Evolutionary conservation across 1,140 invertebrate genomes (phyloP), one percentile per base, ranked within the genome.

Genomic region (Drosophila micromelanica): DNA sequence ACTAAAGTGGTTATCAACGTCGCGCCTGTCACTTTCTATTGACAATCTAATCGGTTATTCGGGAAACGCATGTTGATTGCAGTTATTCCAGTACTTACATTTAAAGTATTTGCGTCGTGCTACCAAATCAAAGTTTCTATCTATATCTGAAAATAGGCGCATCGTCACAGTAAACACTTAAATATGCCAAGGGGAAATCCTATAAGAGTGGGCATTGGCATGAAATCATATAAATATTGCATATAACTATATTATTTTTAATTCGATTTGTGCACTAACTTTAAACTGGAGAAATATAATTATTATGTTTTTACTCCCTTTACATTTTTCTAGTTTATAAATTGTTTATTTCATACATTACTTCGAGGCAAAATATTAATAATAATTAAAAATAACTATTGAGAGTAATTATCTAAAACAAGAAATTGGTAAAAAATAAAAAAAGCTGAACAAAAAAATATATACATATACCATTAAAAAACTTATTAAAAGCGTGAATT

Each of bases 1-100:
- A 13, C 12, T 71, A 9, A 56, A 71, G 60, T 71, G 60, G 42
- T 60, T 64, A 71, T 64, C 51, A 49, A 32, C 51, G 42, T 64
- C 27, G 35, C 49, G 68, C 60, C 42, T 56, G 68, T 71, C 68
- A 64, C 68, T 71, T 70, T 70, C 59, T 32, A 70, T 70, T 70
- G 60, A 48, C 60, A 63, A 71, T 71, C 68, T 71, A 71, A 65
- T 71, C 68, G 60, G 37, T 48, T 56, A 64, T 35, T 13, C 43
- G 42, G 27, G 7, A 23, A 56, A 56, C 17, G 40, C 32, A 27
- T 30, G 7, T 15, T 43, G 56, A 59, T 45, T 59, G 15, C 42
- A 59, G 12, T 6, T 12, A 37, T 17, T 37, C 32, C 13, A 2
- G 8, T 6, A 11, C 2, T 30, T 45, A 12, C 15, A 30, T 15